These are phyloP conservation scores for Steinernema feltiae DNA, from an alignment of 1,140 invertebrate species.

Conservation along the genomic window DNA sequence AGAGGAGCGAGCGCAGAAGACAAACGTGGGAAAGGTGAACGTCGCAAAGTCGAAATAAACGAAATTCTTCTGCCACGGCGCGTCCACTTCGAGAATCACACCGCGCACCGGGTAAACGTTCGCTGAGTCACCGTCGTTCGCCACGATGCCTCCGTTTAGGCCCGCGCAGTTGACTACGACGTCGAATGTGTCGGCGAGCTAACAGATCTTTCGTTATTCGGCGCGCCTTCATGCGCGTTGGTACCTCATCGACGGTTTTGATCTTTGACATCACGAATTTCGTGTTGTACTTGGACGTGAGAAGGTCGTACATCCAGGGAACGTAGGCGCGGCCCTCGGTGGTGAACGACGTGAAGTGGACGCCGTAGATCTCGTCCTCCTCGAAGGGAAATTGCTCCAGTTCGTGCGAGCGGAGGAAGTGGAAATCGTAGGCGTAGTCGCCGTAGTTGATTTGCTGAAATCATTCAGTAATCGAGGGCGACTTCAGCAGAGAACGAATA, in stretches of 20 bases:
- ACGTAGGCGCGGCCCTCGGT: conserved; percentile 28
- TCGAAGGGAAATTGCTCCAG: conserved; percentile 18
- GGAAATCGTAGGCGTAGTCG: conserved; percentile 25
- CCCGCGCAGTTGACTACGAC: conserved; percentile 29
- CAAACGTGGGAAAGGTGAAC: conserved; percentile 29
- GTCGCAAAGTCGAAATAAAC: conserved; percentile 26
- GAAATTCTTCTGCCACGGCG: conserved; percentile 32
- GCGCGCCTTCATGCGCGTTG: not conserved
- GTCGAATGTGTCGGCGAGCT: conserved; percentile 24
- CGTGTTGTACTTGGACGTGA: conserved; percentile 14
- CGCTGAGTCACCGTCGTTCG: conserved; percentile 22
- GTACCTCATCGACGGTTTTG: conserved; percentile 16
- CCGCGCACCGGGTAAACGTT: conserved; percentile 26
- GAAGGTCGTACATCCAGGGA: conserved; percentile 19
- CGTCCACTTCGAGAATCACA: conserved; percentile 25
- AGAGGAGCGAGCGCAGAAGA: not conserved
- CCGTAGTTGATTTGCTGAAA: conserved; percentile 23
- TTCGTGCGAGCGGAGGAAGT: conserved; percentile 16
- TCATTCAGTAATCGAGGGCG: not conserved
- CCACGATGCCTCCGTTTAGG: conserved; percentile 17
- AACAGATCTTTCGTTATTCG: not conserved
- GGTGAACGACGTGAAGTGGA: conserved; percentile 30
- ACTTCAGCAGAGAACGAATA: not conserved
- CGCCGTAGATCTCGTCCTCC: conserved; percentile 19
- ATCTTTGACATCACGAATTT: conserved; percentile 17